Conservation (phyloP, 2,797 vertebrate species). For the Fistularia tabacaria region DNA sequence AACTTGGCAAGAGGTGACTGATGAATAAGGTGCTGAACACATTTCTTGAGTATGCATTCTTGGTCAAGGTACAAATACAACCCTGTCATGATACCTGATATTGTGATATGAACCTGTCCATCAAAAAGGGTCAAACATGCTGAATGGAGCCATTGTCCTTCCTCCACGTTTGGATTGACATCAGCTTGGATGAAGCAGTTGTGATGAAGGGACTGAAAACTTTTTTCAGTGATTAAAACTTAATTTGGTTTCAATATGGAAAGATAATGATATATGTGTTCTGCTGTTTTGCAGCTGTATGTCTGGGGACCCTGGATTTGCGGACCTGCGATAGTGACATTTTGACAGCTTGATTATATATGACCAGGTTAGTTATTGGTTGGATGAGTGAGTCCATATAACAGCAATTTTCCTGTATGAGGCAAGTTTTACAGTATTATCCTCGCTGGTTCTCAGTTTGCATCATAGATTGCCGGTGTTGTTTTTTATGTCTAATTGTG, state of each 20-base stretch:
- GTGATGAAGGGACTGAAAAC: not conserved
- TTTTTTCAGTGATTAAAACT: not conserved
- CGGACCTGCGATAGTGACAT: not conserved
- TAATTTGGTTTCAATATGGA: not conserved
- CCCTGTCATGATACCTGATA: not conserved
- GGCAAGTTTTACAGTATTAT: not conserved
- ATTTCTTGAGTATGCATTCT: not conserved
- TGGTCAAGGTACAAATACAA: not conserved
- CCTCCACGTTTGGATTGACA: not conserved
- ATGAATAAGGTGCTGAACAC: too few relatives aligned
- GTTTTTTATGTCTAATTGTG: not conserved
- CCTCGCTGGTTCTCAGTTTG: constrained; percentile 1
- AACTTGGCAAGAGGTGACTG: too few relatives aligned
- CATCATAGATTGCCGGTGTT: not conserved
- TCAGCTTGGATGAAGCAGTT: not conserved
- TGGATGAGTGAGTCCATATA: not conserved
- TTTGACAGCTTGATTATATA: constrained; percentile 1
- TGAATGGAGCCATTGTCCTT: not conserved
- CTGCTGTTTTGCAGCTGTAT: not conserved
- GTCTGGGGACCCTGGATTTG: not conserved
- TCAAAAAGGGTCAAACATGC: not conserved
- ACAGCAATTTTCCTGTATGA: not conserved
- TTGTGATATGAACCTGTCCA: not conserved
- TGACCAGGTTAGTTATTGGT: not conserved
- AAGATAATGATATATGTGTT: not conserved